Percentiles rank a stretch among this genome's conserved stretches.
These are phyloP conservation scores for Camptogramma bilineatum DNA, from an alignment of 2,888 invertebrate species.

Conservation along the genomic window DNA sequence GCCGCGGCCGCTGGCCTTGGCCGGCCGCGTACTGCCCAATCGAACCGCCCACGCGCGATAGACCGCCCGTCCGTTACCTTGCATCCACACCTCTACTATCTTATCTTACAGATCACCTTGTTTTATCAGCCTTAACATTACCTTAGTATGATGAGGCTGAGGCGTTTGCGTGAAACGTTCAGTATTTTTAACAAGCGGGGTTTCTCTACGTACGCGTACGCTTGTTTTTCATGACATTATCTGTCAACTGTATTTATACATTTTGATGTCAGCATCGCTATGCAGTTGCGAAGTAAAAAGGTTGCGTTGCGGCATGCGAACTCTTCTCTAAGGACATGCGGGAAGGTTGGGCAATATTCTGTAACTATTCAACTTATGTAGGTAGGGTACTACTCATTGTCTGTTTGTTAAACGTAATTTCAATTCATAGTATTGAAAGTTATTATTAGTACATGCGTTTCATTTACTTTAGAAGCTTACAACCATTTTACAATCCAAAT, in stretches of 20 bases:
- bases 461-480: slow-evolving; percentile 7
- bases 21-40: slow-evolving; percentile 52
- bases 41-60: slow-evolving; percentile 39
- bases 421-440: background rate
- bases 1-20: slow-evolving; percentile 61
- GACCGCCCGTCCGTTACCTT: slow-evolving; percentile 31
- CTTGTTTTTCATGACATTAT: background rate
- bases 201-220: background rate
- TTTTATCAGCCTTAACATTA: slow-evolving; percentile 8
- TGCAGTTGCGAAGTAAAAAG: slow-evolving; percentile 23
- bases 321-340: slow-evolving; percentile 30
- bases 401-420: background rate
- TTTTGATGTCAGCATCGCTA: slow-evolving; percentile 1
- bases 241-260: slow-evolving; percentile 7
- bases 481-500: slow-evolving; percentile 9
- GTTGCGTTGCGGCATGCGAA: slow-evolving; percentile 14
- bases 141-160: slow-evolving; percentile 14
- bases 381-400: background rate
- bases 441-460: slow-evolving; percentile 13
- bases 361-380: background rate
- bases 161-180: slow-evolving; percentile 13
- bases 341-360: slow-evolving; percentile 23
- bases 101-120: slow-evolving; percentile 24
- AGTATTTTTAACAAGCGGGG: background rate
- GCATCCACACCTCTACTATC: slow-evolving; percentile 27